Conservation (phyloP, 2,113 vertebrate genomes). For the Leucosticte australis region DNA sequence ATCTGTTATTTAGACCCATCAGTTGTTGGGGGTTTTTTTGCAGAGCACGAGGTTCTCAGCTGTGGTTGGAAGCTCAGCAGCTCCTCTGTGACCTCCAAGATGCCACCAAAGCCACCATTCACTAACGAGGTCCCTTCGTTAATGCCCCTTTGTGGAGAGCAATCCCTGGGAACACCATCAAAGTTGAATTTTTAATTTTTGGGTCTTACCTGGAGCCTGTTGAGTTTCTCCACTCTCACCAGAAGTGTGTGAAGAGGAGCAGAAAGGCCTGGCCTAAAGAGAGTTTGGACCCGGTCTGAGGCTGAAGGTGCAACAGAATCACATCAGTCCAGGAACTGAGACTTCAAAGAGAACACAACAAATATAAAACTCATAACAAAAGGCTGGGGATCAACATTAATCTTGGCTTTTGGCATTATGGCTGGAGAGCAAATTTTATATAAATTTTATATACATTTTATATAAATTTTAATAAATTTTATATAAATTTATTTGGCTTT, state of each 20-base stretch:
- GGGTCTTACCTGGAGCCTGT: background rate
- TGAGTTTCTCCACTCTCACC: background rate
- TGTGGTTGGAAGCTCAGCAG: background rate
- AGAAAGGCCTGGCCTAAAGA: background rate
- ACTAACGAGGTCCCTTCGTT: background rate
- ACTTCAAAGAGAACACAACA: background rate
- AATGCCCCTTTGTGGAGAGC: accelerated
- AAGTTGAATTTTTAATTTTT: too few relatives aligned
- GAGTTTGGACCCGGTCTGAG: accelerated
- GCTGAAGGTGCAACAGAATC: background rate
- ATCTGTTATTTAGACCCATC: background rate
- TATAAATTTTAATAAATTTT: background rate
- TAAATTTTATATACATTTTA: background rate
- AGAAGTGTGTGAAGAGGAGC: background rate
- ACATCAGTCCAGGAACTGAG: background rate
- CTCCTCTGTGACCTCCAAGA: background rate
- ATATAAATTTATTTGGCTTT: background rate
- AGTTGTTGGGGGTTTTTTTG: background rate
- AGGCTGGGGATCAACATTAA: background rate
- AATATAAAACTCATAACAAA: accelerated
- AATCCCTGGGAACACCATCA: background rate
- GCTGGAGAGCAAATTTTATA: background rate
- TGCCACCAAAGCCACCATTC: background rate
- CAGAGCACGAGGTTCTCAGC: background rate
- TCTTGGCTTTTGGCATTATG: background rate